phyloP scores from a whole-genome alignment of 2,797 vertebrate genomes.

The Mionectes olivaceus region DNA sequence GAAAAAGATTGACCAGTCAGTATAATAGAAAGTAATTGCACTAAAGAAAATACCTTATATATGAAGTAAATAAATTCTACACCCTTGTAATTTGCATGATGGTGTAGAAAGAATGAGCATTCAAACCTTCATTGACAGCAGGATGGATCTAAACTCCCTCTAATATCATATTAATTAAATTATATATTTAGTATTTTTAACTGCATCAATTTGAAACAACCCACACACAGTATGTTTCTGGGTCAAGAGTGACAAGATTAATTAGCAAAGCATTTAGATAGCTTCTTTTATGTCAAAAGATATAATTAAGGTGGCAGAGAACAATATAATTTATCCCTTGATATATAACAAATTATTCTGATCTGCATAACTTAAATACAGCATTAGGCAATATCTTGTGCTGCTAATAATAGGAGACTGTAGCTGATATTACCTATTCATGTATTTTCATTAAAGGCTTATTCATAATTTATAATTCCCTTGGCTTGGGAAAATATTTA shows the following conservation, averaged over 20 bases:
- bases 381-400: not conserved
- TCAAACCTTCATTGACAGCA: not conserved
- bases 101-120: not conserved
- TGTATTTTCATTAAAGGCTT: conserved; percentile 35
- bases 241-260: conserved; percentile 52
- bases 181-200: conserved; percentile 41
- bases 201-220: conserved; percentile 7
- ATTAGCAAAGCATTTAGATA: conserved; percentile 32
- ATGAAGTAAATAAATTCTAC: not conserved
- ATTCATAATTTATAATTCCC: conserved; percentile 40
- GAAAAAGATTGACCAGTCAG: not conserved
- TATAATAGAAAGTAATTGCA: not conserved
- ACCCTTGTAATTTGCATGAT: not conserved
- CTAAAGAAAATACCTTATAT: not conserved
- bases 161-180: conserved; percentile 31
- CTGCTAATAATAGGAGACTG: conserved; percentile 7
- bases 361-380: conserved; percentile 53
- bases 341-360: not conserved
- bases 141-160: not conserved
- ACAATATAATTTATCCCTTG: conserved; percentile 44
- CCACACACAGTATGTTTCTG: not conserved
- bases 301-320: conserved; percentile 44
- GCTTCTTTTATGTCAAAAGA: conserved; percentile 39
- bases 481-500: conserved; percentile 30
- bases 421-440: conserved; percentile 19